A percentile compares a stretch with the other conserved stretches of the same genome.
phyloP scores from a whole-genome alignment of 1,140 invertebrate species.

The Ips nitidus region DNA sequence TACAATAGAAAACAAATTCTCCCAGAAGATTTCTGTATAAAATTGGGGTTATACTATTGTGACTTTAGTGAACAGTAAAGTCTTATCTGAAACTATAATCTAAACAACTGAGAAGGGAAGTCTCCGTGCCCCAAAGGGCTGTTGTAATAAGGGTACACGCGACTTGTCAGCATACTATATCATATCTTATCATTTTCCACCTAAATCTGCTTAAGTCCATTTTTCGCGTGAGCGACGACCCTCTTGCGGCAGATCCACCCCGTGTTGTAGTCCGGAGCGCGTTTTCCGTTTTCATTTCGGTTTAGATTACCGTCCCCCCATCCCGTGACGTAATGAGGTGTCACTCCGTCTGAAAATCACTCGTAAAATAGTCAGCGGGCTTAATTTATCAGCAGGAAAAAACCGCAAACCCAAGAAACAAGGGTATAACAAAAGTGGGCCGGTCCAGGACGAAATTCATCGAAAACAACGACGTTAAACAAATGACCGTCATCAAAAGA shows the following conservation, averaged over 20 bases:
- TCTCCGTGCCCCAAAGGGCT: slow-evolving; percentile 8
- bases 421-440: slow-evolving; percentile 13
- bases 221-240: slow-evolving; percentile 42
- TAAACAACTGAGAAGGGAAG: slow-evolving; percentile 5
- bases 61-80: too few species aligned
- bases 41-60: too few species aligned
- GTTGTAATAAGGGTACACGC: slow-evolving; percentile 27
- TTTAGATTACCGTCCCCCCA: slow-evolving; percentile 32
- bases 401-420: slow-evolving; percentile 20
- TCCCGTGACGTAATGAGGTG: slow-evolving; percentile 21
- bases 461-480: slow-evolving; percentile 34
- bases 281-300: slow-evolving; percentile 38
- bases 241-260: slow-evolving; percentile 19
- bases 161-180: slow-evolving; percentile 39
- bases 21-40: too few species aligned
- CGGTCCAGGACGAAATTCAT: slow-evolving; percentile 13
- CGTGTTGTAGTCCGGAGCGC: slow-evolving; percentile 15
- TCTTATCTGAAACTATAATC: slow-evolving; percentile 5
- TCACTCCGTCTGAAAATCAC: slow-evolving; percentile 8
- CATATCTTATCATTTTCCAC: slow-evolving; percentile 39
- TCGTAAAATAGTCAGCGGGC: slow-evolving; percentile 10
- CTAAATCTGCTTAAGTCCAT: slow-evolving; percentile 44
- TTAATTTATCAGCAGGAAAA: slow-evolving; percentile 20
- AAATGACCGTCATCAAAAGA: slow-evolving; percentile 35
- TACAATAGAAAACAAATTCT: too few species aligned